Percentiles rank a stretch among this genome's conserved stretches.
Evolutionary conservation across 2,888 invertebrate genomes (phyloP).

Genomic region (Cyclophora albipunctata): DNA sequence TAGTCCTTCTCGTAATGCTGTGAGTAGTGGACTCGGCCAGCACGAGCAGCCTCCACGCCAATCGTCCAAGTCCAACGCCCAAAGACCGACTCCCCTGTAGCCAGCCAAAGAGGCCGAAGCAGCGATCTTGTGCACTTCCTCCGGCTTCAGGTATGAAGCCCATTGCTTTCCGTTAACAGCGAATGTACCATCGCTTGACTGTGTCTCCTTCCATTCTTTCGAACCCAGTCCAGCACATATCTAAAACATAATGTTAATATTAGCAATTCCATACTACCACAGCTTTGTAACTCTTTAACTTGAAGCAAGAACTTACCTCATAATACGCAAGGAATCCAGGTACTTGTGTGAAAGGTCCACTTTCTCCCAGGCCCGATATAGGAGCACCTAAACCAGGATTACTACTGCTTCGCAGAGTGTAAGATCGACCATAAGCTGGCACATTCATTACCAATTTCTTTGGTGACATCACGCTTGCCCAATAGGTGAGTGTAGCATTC

Average conservation of each 20-base stretch:
- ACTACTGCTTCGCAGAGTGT: constrained; percentile 76
- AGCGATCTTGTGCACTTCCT: constrained; percentile 78
- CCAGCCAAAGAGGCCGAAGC: constrained; percentile 74
- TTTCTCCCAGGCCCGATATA: constrained; percentile 79
- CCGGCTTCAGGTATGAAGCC: constrained; percentile 85
- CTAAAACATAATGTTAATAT: constrained; percentile 33
- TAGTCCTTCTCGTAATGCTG: constrained; percentile 70
- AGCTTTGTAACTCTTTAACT: too few relatives aligned
- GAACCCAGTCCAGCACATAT: constrained; percentile 77
- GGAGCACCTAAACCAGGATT: constrained; percentile 73
- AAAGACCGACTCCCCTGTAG: constrained; percentile 84
- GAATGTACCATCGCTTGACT: constrained; percentile 82
- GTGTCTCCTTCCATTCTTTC: constrained; percentile 70
- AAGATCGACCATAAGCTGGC: constrained; percentile 86
- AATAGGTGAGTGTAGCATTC: constrained; percentile 83
- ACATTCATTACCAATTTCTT: constrained; percentile 83
- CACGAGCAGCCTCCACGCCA: constrained; percentile 82
- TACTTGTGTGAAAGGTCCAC: constrained; percentile 80
- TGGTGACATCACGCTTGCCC: constrained; percentile 80
- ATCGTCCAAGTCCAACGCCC: constrained; percentile 87
- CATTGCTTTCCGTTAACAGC: constrained; percentile 83
- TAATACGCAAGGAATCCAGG: constrained; percentile 86
- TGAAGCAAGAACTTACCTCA: constrained; percentile 65
- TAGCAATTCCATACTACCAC: too few relatives aligned
- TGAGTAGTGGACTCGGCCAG: constrained; percentile 79